Evolutionary conservation across 2,797 vertebrate species (phyloP), one percentile per base, ranked within the genome.

Genomic region (Trachops cirrhosus): DNA sequence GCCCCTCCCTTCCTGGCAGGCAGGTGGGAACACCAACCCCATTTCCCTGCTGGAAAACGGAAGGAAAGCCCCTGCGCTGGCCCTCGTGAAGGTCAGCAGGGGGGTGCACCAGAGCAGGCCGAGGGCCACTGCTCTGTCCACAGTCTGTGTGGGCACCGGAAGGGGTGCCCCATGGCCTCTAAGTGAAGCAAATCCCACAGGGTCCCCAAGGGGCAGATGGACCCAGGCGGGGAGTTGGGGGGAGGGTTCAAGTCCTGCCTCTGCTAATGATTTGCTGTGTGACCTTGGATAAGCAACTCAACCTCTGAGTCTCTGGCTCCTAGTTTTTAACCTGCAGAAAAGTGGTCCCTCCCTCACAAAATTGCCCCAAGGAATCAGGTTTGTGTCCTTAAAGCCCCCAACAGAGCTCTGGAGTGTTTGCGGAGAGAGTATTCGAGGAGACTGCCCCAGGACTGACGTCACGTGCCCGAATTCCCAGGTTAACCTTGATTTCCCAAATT

Each of bases 11-110:
- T 34, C 29, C 44, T 1, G 0, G 57, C 0, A 0, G 19, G 34
- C 22, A 44, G 67, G 29, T 21, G 26, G n/a, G 11, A 39, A 59
- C 2, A 0, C 5, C 5, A 5, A 39, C 24, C 37, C n/a, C 37
- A 6, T 21, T 75, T 75, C 18, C 79, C 5, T 2, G 46, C 48
- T 59, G 39, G 52, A n/a, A 91, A 73, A 44, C 9, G 0, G 2
- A 34, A 67, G 62, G 1, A 0, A 85, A n/a, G 16, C 0, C 32
- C 22, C 2, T 11, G 3, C 0, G 0, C 32, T 0, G 1, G 1
- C 22, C n/a, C n/a, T 6, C 2, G 29, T 39, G 52, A n/a, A 78
- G 37, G 46, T 37, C 39, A 2, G 52, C 1, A 2, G 41, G 1
- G 24, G 0, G 3, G 44, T 9, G n/a, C 44, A 44, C 44, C 44